Conservation (phyloP, 2,888 invertebrate species). For the Drosophila lacicola region DNA sequence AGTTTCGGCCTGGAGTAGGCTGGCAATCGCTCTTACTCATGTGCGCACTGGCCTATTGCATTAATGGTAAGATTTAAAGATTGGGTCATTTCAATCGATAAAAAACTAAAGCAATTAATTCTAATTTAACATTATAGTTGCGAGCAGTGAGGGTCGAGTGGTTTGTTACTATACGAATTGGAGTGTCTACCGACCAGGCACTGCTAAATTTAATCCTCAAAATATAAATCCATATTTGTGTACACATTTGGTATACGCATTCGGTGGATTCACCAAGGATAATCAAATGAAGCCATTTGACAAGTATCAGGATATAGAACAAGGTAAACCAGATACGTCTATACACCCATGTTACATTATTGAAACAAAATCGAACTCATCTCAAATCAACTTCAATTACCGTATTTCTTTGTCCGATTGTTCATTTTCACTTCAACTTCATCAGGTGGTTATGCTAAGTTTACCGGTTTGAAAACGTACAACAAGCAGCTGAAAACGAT, state of each 20-base stretch:
- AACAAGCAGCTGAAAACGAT: constrained; percentile 96
- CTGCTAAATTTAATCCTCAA: constrained; percentile 95
- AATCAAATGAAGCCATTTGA: constrained; percentile 96
- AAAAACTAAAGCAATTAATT: not conserved
- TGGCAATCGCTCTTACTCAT: constrained; percentile 83
- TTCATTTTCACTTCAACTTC: not conserved
- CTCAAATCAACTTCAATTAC: constrained; percentile 56
- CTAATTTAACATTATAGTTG: constrained; percentile 64
- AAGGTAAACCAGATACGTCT: constrained; percentile 87
- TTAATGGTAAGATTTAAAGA: constrained; percentile 75
- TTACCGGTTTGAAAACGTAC: constrained; percentile 96
- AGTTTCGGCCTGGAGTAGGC: constrained; percentile 84
- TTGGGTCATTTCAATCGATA: not conserved
- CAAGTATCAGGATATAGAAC: constrained; percentile 97
- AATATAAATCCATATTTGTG: constrained; percentile 98
- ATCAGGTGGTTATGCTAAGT: constrained; percentile 96
- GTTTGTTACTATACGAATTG: constrained; percentile 98
- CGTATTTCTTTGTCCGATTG: constrained; percentile 10
- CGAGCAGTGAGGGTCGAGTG: constrained; percentile 88
- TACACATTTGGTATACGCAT: constrained; percentile 96
- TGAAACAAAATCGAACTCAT: constrained; percentile 15
- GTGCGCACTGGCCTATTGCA: constrained; percentile 76
- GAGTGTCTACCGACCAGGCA: constrained; percentile 96
- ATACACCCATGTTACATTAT: constrained; percentile 2
- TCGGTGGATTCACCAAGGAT: constrained; percentile 96